phyloP scores from a whole-genome alignment of 1,140 invertebrate species.

The Platyscapa corneri region DNA sequence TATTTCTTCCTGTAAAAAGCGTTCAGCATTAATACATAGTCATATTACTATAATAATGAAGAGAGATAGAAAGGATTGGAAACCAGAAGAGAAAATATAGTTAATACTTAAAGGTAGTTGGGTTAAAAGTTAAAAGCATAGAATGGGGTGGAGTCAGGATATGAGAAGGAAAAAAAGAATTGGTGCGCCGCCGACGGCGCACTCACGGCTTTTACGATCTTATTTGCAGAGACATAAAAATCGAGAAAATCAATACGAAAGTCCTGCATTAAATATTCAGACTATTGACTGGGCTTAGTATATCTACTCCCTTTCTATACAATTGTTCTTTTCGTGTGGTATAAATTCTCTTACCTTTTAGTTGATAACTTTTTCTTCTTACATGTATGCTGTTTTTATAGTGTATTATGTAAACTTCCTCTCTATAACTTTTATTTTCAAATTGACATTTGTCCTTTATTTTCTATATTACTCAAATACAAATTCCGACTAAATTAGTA shows the following conservation, averaged over 20 bases:
- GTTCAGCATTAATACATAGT: slow-evolving; percentile 71
- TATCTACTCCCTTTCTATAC: slow-evolving; percentile 25
- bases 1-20: slow-evolving; percentile 69
- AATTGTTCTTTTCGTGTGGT: neutral
- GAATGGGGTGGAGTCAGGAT: neutral
- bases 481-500: too few relatives aligned
- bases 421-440: too few relatives aligned
- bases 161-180: slow-evolving; percentile 29
- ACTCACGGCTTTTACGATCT: slow-evolving; percentile 68
- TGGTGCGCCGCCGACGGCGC: slow-evolving; percentile 49
- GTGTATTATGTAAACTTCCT: too few relatives aligned
- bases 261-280: slow-evolving; percentile 74
- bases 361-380: neutral
- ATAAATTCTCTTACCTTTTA: too few relatives aligned
- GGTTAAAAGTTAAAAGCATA: too few relatives aligned
- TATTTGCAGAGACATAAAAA: slow-evolving; percentile 74
- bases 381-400: too few relatives aligned
- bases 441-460: too few relatives aligned
- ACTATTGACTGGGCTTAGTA: slow-evolving; percentile 64
- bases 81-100: too few relatives aligned
- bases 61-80: neutral
- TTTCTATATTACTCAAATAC: too few relatives aligned
- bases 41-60: slow-evolving; percentile 63
- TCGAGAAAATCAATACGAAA: slow-evolving; percentile 74
- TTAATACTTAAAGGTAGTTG: neutral